Conservation (phyloP, 2,888 invertebrate genomes). For the Ephialtes manifestator region DNA sequence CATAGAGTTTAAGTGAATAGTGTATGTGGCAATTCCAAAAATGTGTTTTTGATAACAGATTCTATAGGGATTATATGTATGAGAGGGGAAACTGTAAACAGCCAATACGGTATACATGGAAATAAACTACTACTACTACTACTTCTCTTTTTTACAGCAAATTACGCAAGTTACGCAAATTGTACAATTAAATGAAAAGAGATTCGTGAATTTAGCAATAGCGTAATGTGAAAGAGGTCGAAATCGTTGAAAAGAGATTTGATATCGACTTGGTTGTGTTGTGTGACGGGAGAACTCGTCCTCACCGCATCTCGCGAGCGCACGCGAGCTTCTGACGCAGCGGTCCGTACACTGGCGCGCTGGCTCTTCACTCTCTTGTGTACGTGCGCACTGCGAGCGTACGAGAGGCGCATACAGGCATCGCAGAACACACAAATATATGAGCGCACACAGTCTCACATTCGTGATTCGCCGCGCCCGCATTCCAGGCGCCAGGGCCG, state of each 20-base stretch:
- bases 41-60: no score
- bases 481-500: slow-evolving; percentile 86
- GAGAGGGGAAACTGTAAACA: no score
- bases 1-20: no score
- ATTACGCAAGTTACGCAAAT: background rate
- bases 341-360: slow-evolving; percentile 34
- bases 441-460: slow-evolving; percentile 50
- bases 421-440: background rate
- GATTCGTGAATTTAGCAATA: background rate
- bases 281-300: slow-evolving; percentile 36
- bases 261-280: background rate
- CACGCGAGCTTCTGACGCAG: slow-evolving; percentile 52
- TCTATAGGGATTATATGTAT: no score
- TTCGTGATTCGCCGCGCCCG: slow-evolving; percentile 85
- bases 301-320: slow-evolving; percentile 51
- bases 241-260: slow-evolving; percentile 20
- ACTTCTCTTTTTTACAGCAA: no score
- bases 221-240: background rate
- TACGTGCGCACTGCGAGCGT: slow-evolving; percentile 48
- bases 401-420: slow-evolving; percentile 37
- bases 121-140: no score
- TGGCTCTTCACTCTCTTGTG: slow-evolving; percentile 33
- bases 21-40: no score
- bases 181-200: background rate
- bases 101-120: no score